A percentile compares a stretch with the other conserved stretches of the same genome.
phyloP scores from a whole-genome alignment of 35 echinoderm and acorn worm genomes.

The Stichopus chloronotus region DNA sequence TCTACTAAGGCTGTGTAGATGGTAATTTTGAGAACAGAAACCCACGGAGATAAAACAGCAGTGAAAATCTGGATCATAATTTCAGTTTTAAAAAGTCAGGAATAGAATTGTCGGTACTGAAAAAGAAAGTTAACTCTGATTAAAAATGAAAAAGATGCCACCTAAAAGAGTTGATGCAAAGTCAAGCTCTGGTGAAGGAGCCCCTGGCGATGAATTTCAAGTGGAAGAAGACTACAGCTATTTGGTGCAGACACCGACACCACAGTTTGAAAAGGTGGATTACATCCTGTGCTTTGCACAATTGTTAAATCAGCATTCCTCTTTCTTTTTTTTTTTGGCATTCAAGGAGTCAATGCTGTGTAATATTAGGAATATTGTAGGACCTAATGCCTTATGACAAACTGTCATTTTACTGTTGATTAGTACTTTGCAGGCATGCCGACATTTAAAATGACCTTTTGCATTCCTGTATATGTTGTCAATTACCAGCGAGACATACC shows the following conservation, averaged over 20 bases:
- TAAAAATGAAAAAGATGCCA: conserved; percentile 50
- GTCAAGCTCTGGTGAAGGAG: conserved; percentile 62
- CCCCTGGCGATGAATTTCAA: conserved; percentile 85
- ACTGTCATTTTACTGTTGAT: neutral
- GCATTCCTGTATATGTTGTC: too few relatives aligned
- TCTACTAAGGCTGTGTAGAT: too few relatives aligned
- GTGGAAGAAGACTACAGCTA: conserved; percentile 92
- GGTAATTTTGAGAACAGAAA: too few relatives aligned
- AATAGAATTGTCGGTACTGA: too few relatives aligned
- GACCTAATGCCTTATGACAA: neutral
- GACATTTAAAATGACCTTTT: too few relatives aligned
- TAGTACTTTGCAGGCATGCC: too few relatives aligned
- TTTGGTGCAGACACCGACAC: conserved; percentile 71
- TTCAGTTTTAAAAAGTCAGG: too few relatives aligned
- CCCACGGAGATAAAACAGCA: too few relatives aligned
- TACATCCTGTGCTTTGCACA: neutral
- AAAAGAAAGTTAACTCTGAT: too few relatives aligned
- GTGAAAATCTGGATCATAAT: too few relatives aligned
- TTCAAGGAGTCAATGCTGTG: neutral
- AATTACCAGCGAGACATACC: too few relatives aligned
- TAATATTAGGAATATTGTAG: neutral
- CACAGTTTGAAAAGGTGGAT: conserved; percentile 46
- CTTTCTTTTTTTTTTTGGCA: neutral
- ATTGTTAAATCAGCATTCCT: neutral
- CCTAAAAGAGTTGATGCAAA: conserved; percentile 44